Evolutionary conservation across 2,888 invertebrate species (phyloP).

Genomic region (Eupithecia inturbata): DNA sequence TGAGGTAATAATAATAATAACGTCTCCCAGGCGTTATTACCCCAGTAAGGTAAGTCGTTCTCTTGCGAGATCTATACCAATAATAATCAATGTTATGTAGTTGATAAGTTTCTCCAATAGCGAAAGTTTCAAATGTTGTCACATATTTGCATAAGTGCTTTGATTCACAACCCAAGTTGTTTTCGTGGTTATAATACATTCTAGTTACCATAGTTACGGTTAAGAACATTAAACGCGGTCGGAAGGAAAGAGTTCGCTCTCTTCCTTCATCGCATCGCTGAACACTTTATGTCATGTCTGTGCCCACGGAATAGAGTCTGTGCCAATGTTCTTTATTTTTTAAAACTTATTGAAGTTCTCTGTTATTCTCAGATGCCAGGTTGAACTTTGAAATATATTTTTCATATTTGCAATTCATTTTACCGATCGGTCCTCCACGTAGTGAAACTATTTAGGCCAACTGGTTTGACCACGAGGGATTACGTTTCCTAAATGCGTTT

Average conservation of each 20-base stretch:
- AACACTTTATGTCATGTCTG: slow-evolving; percentile 55
- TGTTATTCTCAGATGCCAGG: slow-evolving; percentile 34
- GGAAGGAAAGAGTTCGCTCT: slow-evolving; percentile 46
- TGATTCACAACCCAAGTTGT: slow-evolving; percentile 9
- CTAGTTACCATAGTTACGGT: slow-evolving; percentile 52
- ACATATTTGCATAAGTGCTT: too few relatives aligned
- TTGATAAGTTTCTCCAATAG: too few relatives aligned
- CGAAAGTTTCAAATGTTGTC: neutral
- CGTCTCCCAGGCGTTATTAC: too few relatives aligned
- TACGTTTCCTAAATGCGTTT: neutral
- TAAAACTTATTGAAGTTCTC: slow-evolving; percentile 37
- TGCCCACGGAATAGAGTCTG: too few relatives aligned
- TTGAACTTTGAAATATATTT: slow-evolving; percentile 25
- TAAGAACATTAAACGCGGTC: slow-evolving; percentile 47
- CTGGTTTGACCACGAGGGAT: too few relatives aligned
- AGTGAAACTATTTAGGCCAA: too few relatives aligned
- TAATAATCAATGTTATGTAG: too few relatives aligned
- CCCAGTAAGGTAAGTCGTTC: too few relatives aligned
- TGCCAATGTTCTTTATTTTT: slow-evolving; percentile 50
- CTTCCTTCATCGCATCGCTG: slow-evolving; percentile 58
- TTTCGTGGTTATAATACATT: slow-evolving; percentile 27
- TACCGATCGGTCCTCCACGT: too few relatives aligned
- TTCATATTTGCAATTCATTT: slow-evolving; percentile 18
- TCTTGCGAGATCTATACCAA: too few relatives aligned
- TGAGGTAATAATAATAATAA: too few relatives aligned